Evolutionary conservation across 2,797 vertebrate genomes (phyloP), one percentile per base, ranked within the genome.

Genomic region (Nyctalus aviator): DNA sequence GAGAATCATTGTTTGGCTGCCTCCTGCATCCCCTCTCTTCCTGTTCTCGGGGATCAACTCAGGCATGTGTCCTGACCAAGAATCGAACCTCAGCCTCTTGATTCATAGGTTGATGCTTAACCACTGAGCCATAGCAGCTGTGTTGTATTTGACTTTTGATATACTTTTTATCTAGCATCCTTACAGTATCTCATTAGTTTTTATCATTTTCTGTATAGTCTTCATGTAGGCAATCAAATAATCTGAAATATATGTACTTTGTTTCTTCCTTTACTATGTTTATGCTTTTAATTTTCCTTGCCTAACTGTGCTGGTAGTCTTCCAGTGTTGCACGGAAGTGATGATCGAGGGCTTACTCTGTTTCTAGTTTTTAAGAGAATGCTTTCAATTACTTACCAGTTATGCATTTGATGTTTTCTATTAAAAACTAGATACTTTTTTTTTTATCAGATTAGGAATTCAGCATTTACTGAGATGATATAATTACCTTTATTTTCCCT

Each of bases 381-480:
- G 21, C 8, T 90, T 92, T 75, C 48, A 92, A 27, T 83, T 82
- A 81, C 37, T 79, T 76, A 75, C 64, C 13, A 89, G 1, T 84
- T 87, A 64, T 66, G 18, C 21, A 20, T 64, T 79, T 46, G 5
- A 2, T 73, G 6, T 73, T 44, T 92, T 71, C 17, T 64, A 21
- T 95, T 20, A 53, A 48, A 85, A 64, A 59, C 25, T 9, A 44
- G 27, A 46, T 37, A 57, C 11, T 2, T 48, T 59, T 57, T 57
- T 23, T 57, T 91, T 88, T 73, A 14, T 81, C 37, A 91, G 20
- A 71, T 91, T 59, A 94, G 15, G 6, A 85, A 72, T 35, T 84
- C 30, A 72, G 15, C n/a, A 8, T 66, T 69, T 71, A 55, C 41
- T 50, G 21, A 75, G 41, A 66, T 90, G 25, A 83, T 84, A 30